These are phyloP conservation scores for Candoia aspera DNA, from an alignment of 2,113 vertebrate genomes.

Conservation along the genomic window DNA sequence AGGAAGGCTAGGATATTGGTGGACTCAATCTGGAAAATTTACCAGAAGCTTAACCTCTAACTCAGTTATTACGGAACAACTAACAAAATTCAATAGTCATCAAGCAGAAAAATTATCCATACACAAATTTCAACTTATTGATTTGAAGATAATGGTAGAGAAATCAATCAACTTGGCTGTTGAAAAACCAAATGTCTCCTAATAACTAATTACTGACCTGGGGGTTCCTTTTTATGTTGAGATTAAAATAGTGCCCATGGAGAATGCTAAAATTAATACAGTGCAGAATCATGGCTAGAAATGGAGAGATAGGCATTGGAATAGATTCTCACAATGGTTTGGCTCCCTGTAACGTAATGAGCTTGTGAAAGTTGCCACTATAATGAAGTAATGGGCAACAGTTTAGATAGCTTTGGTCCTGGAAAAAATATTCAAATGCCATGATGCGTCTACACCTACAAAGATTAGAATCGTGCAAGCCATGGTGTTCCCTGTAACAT, in stretches of 20 bases:
- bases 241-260: background rate
- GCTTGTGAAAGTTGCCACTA: background rate
- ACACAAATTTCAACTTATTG: conserved; percentile 63
- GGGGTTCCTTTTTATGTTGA: background rate
- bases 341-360: background rate
- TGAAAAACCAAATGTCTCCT: conserved; percentile 52
- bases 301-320: background rate
- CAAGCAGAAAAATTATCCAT: conserved; percentile 67
- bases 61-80: conserved; percentile 68
- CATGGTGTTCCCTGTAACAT: background rate
- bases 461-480: background rate
- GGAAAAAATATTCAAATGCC: background rate
- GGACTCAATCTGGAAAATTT: conserved; percentile 63
- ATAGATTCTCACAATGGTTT: too few species aligned
- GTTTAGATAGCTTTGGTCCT: background rate
- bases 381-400: background rate
- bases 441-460: background rate
- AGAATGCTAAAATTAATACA: background rate
- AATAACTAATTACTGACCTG: background rate
- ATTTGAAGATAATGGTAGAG: conserved; percentile 66
- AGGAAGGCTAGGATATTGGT: conserved; percentile 60
- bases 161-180: conserved; percentile 62
- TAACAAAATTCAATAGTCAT: conserved; percentile 71
- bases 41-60: conserved; percentile 69
- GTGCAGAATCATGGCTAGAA: background rate